These are phyloP conservation scores for Amphiprion ocellaris DNA, from an alignment of 2,113 vertebrate genomes.

Conservation along the genomic window DNA sequence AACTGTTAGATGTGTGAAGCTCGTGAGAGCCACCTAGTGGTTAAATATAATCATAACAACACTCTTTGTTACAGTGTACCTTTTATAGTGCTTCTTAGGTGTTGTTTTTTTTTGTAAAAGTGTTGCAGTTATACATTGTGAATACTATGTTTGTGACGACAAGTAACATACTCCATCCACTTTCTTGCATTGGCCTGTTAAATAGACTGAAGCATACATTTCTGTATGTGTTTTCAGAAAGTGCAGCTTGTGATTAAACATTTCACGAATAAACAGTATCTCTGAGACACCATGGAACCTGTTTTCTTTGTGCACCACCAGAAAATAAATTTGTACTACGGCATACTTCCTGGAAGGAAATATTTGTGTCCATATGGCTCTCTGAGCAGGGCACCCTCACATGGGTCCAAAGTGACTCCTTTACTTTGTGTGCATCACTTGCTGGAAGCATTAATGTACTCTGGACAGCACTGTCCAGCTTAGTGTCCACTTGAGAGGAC, in stretches of 20 bases:
- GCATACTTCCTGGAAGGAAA: constrained; percentile 43
- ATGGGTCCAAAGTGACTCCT: constrained; percentile 34
- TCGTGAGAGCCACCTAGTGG: constrained; percentile 65
- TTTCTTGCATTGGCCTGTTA: constrained; percentile 51
- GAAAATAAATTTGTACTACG: neutral
- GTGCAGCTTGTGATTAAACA: constrained; percentile 73
- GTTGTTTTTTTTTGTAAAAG: neutral
- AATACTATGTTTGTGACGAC: constrained; percentile 42
- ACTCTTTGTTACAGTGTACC: constrained; percentile 44
- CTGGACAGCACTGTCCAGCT: constrained; percentile 42
- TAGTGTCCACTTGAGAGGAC: constrained; percentile 29
- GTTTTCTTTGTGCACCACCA: constrained; percentile 42
- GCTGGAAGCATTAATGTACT: constrained; percentile 17
- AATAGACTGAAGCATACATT: constrained; percentile 34
- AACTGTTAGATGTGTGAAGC: constrained; percentile 28
- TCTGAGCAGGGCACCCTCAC: constrained; percentile 18
- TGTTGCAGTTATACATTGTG: constrained; percentile 48
- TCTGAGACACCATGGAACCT: constrained; percentile 22
- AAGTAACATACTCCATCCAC: constrained; percentile 38
- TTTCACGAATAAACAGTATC: constrained; percentile 62
- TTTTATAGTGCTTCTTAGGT: constrained; percentile 42
- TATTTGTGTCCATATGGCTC: constrained; percentile 30
- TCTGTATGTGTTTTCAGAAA: constrained; percentile 62
- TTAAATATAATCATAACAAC: constrained; percentile 37
- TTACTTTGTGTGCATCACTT: constrained; percentile 14